Conservation (phyloP, 2,797 vertebrate species). For the Oreonectes daqikongensis region DNA sequence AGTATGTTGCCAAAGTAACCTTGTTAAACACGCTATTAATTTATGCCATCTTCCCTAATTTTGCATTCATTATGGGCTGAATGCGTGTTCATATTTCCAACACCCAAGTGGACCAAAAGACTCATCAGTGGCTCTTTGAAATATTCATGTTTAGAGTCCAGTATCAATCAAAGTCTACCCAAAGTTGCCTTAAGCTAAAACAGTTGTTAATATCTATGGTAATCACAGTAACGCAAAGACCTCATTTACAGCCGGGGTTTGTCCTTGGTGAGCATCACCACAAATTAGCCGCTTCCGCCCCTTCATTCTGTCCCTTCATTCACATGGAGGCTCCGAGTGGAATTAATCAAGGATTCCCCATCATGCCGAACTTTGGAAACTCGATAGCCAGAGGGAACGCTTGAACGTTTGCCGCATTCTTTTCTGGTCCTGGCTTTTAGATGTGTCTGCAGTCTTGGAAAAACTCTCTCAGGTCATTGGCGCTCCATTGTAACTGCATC, state of each 20-base stretch:
- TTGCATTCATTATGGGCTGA: neutral
- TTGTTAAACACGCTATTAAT: neutral
- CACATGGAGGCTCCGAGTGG: slow-evolving; percentile 24
- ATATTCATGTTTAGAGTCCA: slow-evolving; percentile 24
- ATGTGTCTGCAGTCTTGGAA: slow-evolving; percentile 12
- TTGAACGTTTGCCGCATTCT: slow-evolving; percentile 4
- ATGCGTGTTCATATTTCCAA: neutral
- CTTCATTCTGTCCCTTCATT: slow-evolving; percentile 41
- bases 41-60: neutral
- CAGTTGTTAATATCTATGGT: slow-evolving; percentile 46
- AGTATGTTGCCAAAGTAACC: neutral
- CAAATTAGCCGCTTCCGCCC: slow-evolving; percentile 26
- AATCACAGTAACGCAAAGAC: slow-evolving; percentile 41
- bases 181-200: slow-evolving; percentile 36
- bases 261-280: slow-evolving; percentile 41
- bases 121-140: slow-evolving; percentile 18
- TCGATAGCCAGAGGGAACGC: neutral
- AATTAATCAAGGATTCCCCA: slow-evolving; percentile 24
- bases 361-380: slow-evolving; percentile 4
- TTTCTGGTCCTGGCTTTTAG: slow-evolving; percentile 9
- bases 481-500: slow-evolving; percentile 8
- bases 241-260: slow-evolving; percentile 16
- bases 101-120: neutral
- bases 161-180: slow-evolving; percentile 30
- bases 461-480: slow-evolving; percentile 19